phyloP scores from a whole-genome alignment of 1,140 invertebrate species.

The Lucilia sericata region DNA sequence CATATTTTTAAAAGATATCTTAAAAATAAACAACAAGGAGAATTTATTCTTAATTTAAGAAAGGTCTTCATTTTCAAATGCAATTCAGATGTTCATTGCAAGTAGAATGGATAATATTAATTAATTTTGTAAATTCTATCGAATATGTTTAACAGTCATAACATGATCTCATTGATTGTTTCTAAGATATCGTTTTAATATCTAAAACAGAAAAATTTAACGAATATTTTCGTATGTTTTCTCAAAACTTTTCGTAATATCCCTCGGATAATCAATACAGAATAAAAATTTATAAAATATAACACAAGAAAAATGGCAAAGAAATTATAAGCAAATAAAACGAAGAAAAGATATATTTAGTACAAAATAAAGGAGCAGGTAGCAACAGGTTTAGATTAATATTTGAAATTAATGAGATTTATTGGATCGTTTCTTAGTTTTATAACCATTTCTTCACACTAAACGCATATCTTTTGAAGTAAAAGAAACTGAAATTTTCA shows the following conservation, averaged over 20 bases:
- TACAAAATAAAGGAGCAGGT: slow-evolving; percentile 30
- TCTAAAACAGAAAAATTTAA: no score
- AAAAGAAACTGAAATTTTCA: slow-evolving; percentile 12
- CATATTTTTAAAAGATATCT: no score
- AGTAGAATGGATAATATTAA: no score
- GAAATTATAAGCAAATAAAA: slow-evolving; percentile 17
- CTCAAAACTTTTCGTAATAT: neutral
- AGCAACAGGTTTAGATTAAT: slow-evolving; percentile 37
- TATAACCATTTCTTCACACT: neutral
- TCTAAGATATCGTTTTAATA: no score
- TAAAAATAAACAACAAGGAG: no score
- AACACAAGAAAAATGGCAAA: slow-evolving; percentile 15
- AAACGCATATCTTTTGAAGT: neutral
- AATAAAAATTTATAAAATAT: neutral
- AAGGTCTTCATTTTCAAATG: no score
- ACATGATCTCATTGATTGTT: no score
- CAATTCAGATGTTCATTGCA: no score
- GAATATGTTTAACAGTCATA: no score
- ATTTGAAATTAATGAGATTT: slow-evolving; percentile 18
- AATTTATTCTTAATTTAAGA: no score
- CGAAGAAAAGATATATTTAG: neutral
- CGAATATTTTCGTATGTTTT: no score
- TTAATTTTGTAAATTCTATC: no score
- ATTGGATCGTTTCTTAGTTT: slow-evolving; percentile 9
- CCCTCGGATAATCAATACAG: neutral